Conservation (phyloP, 2,113 vertebrate genomes). For the Bucco capensis region DNA sequence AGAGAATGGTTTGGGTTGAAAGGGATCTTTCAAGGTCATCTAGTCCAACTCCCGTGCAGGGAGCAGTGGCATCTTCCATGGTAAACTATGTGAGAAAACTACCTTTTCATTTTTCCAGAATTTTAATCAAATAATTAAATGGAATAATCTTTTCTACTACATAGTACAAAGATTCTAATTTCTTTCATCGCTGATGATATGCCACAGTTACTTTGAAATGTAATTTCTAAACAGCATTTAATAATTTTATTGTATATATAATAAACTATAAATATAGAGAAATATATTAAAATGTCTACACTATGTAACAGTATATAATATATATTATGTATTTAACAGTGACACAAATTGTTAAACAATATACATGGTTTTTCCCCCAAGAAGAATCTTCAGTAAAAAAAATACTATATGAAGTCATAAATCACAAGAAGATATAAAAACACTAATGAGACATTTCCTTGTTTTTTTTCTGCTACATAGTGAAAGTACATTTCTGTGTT, state of each 20-base stretch:
- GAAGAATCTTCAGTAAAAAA: background rate
- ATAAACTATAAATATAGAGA: background rate
- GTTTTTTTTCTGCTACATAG: background rate
- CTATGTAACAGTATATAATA: background rate
- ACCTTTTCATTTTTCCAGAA: background rate
- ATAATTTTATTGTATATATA: background rate
- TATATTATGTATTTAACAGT: background rate
- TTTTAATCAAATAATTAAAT: background rate
- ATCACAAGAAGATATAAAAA: background rate
- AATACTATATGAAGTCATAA: background rate
- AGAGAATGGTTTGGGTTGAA: too few species aligned
- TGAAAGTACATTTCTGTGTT: background rate
- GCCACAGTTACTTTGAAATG: background rate
- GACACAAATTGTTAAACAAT: background rate
- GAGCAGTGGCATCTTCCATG: background rate
- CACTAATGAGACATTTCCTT: background rate
- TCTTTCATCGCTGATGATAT: background rate
- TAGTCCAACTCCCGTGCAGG: too few species aligned
- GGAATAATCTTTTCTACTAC: background rate
- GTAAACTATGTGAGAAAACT: background rate
- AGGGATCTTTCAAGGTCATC: too few species aligned
- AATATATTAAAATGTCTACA: background rate
- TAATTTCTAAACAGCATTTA: background rate
- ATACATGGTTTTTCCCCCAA: background rate
- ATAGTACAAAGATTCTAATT: background rate